Conservation (phyloP, 2,797 vertebrate genomes). For the Acestrorhynchus altus region DNA sequence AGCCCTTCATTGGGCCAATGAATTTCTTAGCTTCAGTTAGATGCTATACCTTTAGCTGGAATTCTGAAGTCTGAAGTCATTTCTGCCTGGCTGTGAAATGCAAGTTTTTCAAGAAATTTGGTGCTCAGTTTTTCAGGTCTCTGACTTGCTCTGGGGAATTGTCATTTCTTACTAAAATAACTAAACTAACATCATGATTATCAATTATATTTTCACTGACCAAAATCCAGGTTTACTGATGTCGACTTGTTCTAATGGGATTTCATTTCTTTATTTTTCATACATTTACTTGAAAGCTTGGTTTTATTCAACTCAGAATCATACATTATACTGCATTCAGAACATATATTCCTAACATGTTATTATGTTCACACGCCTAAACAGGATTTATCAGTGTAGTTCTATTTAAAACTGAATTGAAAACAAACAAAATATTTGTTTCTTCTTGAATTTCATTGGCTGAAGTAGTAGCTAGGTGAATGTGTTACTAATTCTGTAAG, state of each 20-base stretch:
- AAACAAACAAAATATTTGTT: not conserved
- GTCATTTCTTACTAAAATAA: constrained; percentile 13
- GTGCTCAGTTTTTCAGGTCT: constrained; percentile 62
- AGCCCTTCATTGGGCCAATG: no score
- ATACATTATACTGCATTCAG: not conserved
- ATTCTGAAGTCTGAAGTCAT: not conserved
- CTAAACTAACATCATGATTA: constrained; percentile 22
- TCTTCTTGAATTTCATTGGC: constrained; percentile 29
- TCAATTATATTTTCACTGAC: constrained; percentile 28
- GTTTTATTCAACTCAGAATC: not conserved
- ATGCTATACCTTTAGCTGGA: not conserved
- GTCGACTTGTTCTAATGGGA: not conserved
- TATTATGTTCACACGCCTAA: not conserved
- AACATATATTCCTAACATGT: not conserved
- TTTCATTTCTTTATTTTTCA: constrained; percentile 1
- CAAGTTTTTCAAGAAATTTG: constrained; percentile 41
- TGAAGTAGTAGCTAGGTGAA: constrained; percentile 19
- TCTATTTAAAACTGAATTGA: not conserved
- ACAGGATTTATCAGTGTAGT: not conserved
- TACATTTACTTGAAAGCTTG: not conserved
- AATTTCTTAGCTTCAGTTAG: not conserved
- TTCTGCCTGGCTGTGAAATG: constrained; percentile 27
- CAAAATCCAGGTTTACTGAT: constrained; percentile 26
- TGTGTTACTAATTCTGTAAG: constrained; percentile 37
- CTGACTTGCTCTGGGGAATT: constrained; percentile 37